phyloP scores from a whole-genome alignment of 2,888 invertebrate species.

The Stenodema calcarata region DNA sequence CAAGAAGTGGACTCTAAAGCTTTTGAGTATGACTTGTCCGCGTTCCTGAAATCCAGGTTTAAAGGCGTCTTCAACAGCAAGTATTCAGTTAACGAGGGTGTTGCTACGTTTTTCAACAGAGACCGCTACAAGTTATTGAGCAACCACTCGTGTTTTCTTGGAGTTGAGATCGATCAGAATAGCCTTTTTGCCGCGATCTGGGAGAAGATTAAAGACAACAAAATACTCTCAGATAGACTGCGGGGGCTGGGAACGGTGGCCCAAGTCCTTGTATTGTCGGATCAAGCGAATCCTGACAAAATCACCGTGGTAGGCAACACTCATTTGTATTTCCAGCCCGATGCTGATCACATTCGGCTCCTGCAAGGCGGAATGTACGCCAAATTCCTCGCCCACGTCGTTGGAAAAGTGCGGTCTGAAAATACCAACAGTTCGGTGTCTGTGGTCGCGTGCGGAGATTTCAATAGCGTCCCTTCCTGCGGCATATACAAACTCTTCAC shows the following conservation, averaged over 20 bases:
- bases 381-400: conserved; percentile 23
- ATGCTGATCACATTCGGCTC: conserved; percentile 86
- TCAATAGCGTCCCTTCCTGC: conserved; percentile 85
- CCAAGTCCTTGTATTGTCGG: conserved; percentile 62
- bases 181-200: conserved; percentile 67
- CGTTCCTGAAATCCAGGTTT: conserved; percentile 68
- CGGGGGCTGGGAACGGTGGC: conserved; percentile 66
- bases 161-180: conserved; percentile 19
- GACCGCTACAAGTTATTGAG: conserved; percentile 25
- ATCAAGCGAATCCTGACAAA: conserved; percentile 60
- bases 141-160: not conserved
- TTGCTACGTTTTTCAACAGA: conserved; percentile 74
- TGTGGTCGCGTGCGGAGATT: conserved; percentile 87
- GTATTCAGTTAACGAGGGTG: conserved; percentile 80
- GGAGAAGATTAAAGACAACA: conserved; percentile 68
- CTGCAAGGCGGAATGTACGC: conserved; percentile 81
- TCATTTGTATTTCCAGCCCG: conserved; percentile 92
- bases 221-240: conserved; percentile 61
- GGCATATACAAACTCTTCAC: conserved; percentile 82
- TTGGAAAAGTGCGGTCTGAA: not conserved
- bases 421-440: conserved; percentile 63
- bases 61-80: conserved; percentile 71
- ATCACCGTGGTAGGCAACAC: conserved; percentile 80
- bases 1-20: conserved; percentile 91
- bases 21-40: conserved; percentile 71